Conservation (phyloP, 2,888 invertebrate genomes). For the Chalcis sispes region DNA sequence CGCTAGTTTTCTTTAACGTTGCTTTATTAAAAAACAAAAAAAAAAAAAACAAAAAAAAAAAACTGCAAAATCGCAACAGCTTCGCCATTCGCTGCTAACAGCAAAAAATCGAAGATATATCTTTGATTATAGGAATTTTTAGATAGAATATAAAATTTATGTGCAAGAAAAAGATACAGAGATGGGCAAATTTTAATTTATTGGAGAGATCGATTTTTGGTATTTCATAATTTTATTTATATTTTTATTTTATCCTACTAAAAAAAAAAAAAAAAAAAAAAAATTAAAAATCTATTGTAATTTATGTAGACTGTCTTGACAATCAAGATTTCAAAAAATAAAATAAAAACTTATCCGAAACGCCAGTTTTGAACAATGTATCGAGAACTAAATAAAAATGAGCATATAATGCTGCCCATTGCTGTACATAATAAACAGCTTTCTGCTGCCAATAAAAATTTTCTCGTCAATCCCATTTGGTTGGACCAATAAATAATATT, state of each 20-base stretch:
- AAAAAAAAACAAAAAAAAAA: constrained; percentile 12
- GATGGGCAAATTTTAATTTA: constrained; percentile 49
- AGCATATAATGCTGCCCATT: constrained; percentile 51
- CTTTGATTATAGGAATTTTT: constrained; percentile 48
- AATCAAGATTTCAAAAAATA: constrained; percentile 42
- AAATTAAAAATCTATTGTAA: constrained; percentile 19
- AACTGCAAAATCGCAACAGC: constrained; percentile 37
- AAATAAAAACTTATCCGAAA: constrained; percentile 12
- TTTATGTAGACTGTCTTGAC: constrained; percentile 47
- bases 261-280: not conserved
- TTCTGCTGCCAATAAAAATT: constrained; percentile 46
- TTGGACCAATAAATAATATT: constrained; percentile 43
- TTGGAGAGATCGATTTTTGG: constrained; percentile 2
- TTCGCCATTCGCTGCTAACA: constrained; percentile 44
- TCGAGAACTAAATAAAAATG: constrained; percentile 33
- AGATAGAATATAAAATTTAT: constrained; percentile 39
- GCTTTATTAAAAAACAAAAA: constrained; percentile 31
- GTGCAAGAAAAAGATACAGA: constrained; percentile 42
- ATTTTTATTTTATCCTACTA: constrained; percentile 6
- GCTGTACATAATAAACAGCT: constrained; percentile 53
- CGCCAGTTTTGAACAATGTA: constrained; percentile 5
- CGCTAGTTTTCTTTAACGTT: constrained; percentile 35
- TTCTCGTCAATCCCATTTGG: constrained; percentile 29
- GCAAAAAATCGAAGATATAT: constrained; percentile 25
- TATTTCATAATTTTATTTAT: constrained; percentile 10